phyloP scores from a whole-genome alignment of 1,140 invertebrate genomes.

The Asobara japonica region DNA sequence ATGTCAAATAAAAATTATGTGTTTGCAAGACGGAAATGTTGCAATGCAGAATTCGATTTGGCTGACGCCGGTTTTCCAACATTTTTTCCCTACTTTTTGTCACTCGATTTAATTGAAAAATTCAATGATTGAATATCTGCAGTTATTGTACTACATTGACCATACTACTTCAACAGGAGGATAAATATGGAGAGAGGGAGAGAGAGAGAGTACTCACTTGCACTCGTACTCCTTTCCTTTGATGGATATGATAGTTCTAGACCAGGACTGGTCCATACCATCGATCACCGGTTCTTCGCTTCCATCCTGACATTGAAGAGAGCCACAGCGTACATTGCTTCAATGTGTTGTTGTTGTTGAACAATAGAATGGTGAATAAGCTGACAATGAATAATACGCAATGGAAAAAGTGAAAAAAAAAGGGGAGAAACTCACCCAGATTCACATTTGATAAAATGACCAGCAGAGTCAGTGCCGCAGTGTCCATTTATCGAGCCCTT shows the following conservation, averaged over 20 bases:
- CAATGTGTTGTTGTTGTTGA: slow-evolving; percentile 33
- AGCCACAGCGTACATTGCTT: slow-evolving; percentile 89
- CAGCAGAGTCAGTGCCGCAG: slow-evolving; percentile 84
- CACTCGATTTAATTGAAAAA: no score
- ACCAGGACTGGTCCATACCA: slow-evolving; percentile 82
- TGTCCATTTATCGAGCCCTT: slow-evolving; percentile 93
- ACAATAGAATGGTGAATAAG: slow-evolving; percentile 3
- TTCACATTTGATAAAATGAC: slow-evolving; percentile 87
- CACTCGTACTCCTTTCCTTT: slow-evolving; percentile 88
- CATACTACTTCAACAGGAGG: no score
- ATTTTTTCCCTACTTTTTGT: no score
- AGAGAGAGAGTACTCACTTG: slow-evolving; percentile 84
- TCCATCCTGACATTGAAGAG: slow-evolving; percentile 90
- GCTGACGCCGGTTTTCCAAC: no score
- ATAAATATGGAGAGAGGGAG: background rate
- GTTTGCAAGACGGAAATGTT: no score
- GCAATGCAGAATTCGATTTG: no score
- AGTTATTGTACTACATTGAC: no score
- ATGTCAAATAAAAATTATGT: no score
- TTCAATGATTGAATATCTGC: no score
- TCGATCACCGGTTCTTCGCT: slow-evolving; percentile 79
- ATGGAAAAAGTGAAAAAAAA: slow-evolving; percentile 10
- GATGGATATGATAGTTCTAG: slow-evolving; percentile 86
- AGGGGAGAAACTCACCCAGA: slow-evolving; percentile 81
- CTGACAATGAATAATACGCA: slow-evolving; percentile 11